Evolutionary conservation across 2,888 invertebrate genomes (phyloP), one percentile per base, ranked within the genome.

Genomic region (Cistogaster globosa): DNA sequence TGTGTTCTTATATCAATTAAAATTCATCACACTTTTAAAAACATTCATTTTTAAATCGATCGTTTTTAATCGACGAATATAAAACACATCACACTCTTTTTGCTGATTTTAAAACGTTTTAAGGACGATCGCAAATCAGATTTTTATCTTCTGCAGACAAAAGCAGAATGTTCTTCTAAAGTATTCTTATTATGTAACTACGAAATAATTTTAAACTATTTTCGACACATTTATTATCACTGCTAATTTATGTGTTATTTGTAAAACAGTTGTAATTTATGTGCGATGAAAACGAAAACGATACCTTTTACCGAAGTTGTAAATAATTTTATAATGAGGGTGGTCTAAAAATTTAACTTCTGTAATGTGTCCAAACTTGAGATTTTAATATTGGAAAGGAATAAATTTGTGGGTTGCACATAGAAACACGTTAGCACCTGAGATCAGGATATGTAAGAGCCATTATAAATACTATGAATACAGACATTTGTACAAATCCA

Each of bases 401-500:
- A 12, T 14, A 74, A 65, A 38, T 65, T 26, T 32, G n/a, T 18
- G 18, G 1, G 9, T 68, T 14, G 38, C 1, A 68, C n/a, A 32
- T 14, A 20, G n/a, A 36, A 53, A 48, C 4, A 14, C 14, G 38
- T 84, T 32, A 89, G 72, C 91, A 91, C 22, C 87, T 87, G 5
- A 87, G 16, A 32, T 92, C 91, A 48, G 92, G 92, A 87, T 90
- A 91, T 62, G 88, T 87, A 7, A 92, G 84, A 9, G 91, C 92
- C 88, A 90, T 88, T 60, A 91, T 87, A 12, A 92, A 88, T 62
- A 90, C 68, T 18, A 91, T 69, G 55, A 90, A 90, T 7, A 91
- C 84, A 11, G 88, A 88, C 3, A 92, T 84, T 68, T 92, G 92
- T 4, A 90, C 75, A 8, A 88, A 42, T 42, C 90, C 90, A 0